Evolutionary conservation across 1,140 invertebrate species (phyloP).

Genomic region (Zaprionus davidi): DNA sequence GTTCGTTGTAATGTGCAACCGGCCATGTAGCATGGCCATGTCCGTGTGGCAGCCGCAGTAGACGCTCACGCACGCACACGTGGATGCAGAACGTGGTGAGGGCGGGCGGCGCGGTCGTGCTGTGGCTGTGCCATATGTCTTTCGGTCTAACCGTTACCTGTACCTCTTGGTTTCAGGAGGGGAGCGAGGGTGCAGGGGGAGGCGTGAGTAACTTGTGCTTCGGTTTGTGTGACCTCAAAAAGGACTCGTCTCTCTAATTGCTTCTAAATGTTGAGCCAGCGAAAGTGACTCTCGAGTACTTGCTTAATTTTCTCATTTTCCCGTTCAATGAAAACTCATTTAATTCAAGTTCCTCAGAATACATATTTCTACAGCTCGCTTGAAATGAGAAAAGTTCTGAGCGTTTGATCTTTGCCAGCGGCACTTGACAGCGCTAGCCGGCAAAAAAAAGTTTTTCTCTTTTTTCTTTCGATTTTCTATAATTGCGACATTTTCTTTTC

Average conservation of each 20-base stretch:
- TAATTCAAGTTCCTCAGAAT: constrained; percentile 27
- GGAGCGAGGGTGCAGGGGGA: neutral
- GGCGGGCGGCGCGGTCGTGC: neutral
- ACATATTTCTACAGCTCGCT: constrained; percentile 9
- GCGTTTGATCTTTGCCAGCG: constrained; percentile 69
- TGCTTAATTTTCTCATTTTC: constrained; percentile 80
- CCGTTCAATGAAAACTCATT: constrained; percentile 79
- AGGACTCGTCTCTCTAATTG: constrained; percentile 66
- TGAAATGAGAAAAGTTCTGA: constrained; percentile 71
- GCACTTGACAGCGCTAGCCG: constrained; percentile 11
- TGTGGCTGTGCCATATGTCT: constrained; percentile 32
- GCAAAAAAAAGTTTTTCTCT: constrained; percentile 39
- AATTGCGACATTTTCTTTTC: constrained; percentile 15
- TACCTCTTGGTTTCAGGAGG: neutral
- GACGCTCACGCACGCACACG: constrained; percentile 10
- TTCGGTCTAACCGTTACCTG: constrained; percentile 9
- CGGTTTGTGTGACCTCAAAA: constrained; percentile 24
- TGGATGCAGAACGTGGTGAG: neutral
- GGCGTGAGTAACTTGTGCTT: constrained; percentile 14
- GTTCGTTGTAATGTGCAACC: constrained; percentile 66
- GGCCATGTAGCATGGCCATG: constrained; percentile 46
- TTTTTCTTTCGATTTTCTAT: constrained; percentile 8
- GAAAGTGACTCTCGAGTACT: constrained; percentile 13
- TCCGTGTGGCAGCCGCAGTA: constrained; percentile 4
- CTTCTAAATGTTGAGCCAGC: constrained; percentile 64